Evolutionary conservation across 2,888 invertebrate species (phyloP), one percentile per base, ranked within the genome.

Genomic region (Parasteatoda lunata): DNA sequence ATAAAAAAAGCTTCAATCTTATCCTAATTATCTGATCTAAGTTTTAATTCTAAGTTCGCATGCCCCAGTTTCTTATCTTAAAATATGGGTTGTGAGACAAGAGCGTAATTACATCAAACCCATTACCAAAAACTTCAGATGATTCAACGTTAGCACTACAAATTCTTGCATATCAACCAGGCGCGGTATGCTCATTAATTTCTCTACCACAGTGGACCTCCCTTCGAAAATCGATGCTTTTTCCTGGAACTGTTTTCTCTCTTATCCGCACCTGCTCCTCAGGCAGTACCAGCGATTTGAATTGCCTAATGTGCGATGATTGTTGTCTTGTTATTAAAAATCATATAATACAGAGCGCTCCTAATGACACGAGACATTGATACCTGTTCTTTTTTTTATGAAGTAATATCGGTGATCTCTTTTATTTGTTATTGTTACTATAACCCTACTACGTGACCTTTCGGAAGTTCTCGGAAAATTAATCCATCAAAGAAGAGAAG

Each of bases 141-240:
- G 30, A 1, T 30, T 30, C 30, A 30, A 30, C 30, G 30, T 30
- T 30, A 30, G 30, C 30, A 30, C 30, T 30, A 30, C 30, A 30
- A 30, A 30, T 30, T 30, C 30, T 30, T 30, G 30, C 30, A 30
- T 30, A 30, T 30, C 30, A 30, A n/a, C 59, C n/a, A 13, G 59
- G 59, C 59, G 59, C 59, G 59, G n/a, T 13, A 59, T 5, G n/a
- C 59, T n/a, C 11, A 59, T 9, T 59, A 59, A 59, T 59, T 30
- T 30, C 30, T 30, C 30, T 30, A 59, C 59, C 59, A 59, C 77
- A 52, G 54, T 77, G 77, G 69, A 54, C 66, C 71, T 80, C 68
- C 75, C 78, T 64, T 77, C 77, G 48, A 71, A 75, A 86, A 86
- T 85, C 79, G 66, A 73, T 52, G 30, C n/a, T 52, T n/a, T 54